Base-by-base conservation (phyloP, 2,888 invertebrate genomes). In the Drosophila anceps region DNA sequence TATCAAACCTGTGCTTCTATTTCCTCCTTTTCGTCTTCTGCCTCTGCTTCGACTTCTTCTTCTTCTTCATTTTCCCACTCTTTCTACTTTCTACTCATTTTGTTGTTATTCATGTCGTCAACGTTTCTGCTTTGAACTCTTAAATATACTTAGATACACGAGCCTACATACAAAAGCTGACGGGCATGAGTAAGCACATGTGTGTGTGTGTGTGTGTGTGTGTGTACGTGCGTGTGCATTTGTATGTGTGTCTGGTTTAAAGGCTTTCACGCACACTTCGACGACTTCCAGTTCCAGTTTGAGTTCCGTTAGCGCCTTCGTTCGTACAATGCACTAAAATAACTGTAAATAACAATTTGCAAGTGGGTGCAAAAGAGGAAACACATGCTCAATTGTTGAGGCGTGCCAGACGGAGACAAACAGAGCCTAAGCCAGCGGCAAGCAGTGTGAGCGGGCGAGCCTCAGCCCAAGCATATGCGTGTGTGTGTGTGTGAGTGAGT, bases 321-420 rank as follows among this genome's bases (percentile, higher is more conserved):
- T 62, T 69, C 85, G 66, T 69, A 76, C 76, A 84, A 89, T 84
- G 79, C 88, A 89, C 84, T 86, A 79, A 88, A 84, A 86, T 90
- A 87, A 91, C 82, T 76, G 89, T 84, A 90, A 91, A 90, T 91
- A 87, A 85, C 82, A 84, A 87, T 90, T 91, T 87, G 87, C 82
- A 82, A 84, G 79, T 80, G 90, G 80, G 81, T 82, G 90, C 71
- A 76, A 79, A 79, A 61, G 75, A 63, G 73, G 67, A 58, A 63
- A 76, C 87, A 81, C 74, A 71, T 48, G 64, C 72, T 65, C 69
- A 59, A 82, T 76, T 82, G 82, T 76, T 51, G 62, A 77, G 76
- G 88, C 80, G 76, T 79, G 77, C 57, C 76, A 75, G 67, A 65
- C 64, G 60, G 54, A 62, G 61, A 61, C 62, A 62, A 54, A 41